phyloP scores from a whole-genome alignment of 2,888 invertebrate species.

The Callinectes sapidus region DNA sequence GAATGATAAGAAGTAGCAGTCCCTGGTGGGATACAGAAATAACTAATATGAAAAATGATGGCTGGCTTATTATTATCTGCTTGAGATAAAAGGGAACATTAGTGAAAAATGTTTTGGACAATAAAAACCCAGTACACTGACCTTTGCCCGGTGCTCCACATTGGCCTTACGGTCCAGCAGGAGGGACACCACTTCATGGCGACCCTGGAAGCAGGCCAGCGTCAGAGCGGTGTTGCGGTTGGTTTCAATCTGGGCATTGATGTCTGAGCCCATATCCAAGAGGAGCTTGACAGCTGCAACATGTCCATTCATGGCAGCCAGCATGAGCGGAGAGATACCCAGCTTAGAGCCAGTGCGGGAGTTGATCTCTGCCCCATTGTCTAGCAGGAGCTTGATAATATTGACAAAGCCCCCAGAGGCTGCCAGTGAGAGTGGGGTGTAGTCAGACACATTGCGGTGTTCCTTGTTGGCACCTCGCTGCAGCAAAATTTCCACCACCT shows the following conservation, averaged over 20 bases:
- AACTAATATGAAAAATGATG: neutral
- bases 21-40: neutral
- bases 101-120: neutral
- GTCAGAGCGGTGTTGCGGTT: slow-evolving; percentile 99
- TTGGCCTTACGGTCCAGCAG: slow-evolving; percentile 97
- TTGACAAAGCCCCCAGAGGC: slow-evolving; percentile 99
- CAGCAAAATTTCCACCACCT: slow-evolving; percentile 72
- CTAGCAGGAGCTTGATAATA: slow-evolving; percentile 94
- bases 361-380: slow-evolving; percentile 98
- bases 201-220: slow-evolving; percentile 98
- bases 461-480: slow-evolving; percentile 94
- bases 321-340: slow-evolving; percentile 98
- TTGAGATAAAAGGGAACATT: neutral
- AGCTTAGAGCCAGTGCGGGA: slow-evolving; percentile 97
- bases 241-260: slow-evolving; percentile 99
- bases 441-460: slow-evolving; percentile 98
- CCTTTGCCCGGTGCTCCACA: slow-evolving; percentile 98
- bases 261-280: slow-evolving; percentile 98
- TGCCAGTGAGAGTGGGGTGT: slow-evolving; percentile 98
- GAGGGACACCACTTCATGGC: slow-evolving; percentile 98
- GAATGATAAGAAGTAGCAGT: neutral
- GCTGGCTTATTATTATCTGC: no score
- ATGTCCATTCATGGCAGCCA: slow-evolving; percentile 99
- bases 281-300: slow-evolving; percentile 82
- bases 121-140: slow-evolving; percentile 74